A percentile compares a stretch with the other conserved stretches of the same genome.
phyloP scores from a whole-genome alignment of 2,888 invertebrate species.

The Philereme transversata region DNA sequence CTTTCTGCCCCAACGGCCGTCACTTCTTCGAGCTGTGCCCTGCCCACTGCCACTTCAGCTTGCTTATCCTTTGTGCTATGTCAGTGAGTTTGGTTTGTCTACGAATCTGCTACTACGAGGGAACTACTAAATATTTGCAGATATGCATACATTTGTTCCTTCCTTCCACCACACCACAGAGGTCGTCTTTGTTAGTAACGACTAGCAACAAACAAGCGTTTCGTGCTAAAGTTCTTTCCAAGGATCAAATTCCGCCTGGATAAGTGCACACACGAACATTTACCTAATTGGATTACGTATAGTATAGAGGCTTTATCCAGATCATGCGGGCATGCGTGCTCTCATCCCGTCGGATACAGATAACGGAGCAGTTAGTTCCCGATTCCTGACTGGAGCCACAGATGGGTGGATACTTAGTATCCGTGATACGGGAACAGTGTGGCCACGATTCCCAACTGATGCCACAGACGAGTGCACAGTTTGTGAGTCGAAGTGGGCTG shows the following conservation, averaged over 20 bases:
- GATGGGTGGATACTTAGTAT: constrained; percentile 7
- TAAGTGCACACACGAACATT: constrained; percentile 15
- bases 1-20: too few species aligned
- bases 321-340: constrained; percentile 31
- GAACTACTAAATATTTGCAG: too few species aligned
- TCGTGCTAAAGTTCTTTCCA: neutral
- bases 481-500: constrained; percentile 5
- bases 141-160: too few species aligned
- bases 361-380: constrained; percentile 6
- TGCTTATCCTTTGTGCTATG: too few species aligned
- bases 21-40: too few species aligned
- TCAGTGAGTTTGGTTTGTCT: too few species aligned
- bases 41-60: too few species aligned
- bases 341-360: constrained; percentile 10
- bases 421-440: constrained; percentile 2
- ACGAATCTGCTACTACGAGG: too few species aligned
- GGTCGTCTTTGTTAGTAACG: neutral
- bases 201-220: neutral
- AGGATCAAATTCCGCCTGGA: constrained; percentile 11
- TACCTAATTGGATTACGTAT: constrained; percentile 28
- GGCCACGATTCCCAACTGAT: constrained; percentile 3
- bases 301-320: constrained; percentile 22
- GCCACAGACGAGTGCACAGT: constrained; percentile 6
- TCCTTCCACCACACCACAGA: too few species aligned
- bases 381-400: constrained; percentile 7